Evolutionary conservation across 2,797 vertebrate species (phyloP).

Genomic region (Chloroceryle amazona): DNA sequence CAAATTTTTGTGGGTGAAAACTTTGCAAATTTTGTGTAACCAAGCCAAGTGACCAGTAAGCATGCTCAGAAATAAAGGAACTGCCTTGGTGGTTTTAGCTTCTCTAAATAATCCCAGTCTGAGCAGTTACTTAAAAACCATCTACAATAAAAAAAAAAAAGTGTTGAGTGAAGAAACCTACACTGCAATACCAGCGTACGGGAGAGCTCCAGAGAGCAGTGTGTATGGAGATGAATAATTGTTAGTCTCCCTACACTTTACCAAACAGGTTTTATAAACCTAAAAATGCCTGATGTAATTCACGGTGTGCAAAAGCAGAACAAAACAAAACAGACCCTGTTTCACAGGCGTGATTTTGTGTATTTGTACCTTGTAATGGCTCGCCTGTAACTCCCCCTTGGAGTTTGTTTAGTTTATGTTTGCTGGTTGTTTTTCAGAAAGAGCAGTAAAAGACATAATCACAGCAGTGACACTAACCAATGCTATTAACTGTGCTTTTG

Average conservation of each 20-base stretch:
- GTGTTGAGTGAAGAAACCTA: neutral
- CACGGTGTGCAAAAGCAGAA: neutral
- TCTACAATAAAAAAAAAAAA: neutral
- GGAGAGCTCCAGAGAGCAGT: neutral
- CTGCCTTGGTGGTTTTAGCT: neutral
- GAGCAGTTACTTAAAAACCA: neutral
- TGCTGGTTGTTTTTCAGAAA: neutral
- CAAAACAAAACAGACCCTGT: neutral
- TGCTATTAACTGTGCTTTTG: conserved; percentile 48
- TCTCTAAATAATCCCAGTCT: neutral
- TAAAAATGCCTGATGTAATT: neutral
- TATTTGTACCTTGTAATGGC: neutral
- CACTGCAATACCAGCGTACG: neutral
- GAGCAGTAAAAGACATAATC: conserved; percentile 3
- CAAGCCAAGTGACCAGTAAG: neutral
- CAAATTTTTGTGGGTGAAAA: neutral
- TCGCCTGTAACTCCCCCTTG: neutral
- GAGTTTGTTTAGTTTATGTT: neutral
- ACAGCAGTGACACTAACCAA: neutral
- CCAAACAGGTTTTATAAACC: neutral
- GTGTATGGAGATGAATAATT: neutral
- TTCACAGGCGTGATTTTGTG: neutral
- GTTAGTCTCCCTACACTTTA: neutral
- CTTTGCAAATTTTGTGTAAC: neutral
- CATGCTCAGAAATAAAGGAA: neutral